These are phyloP conservation scores for Odobenus rosmarus DNA, from an alignment of 2,113 vertebrate genomes.

Conservation along the genomic window DNA sequence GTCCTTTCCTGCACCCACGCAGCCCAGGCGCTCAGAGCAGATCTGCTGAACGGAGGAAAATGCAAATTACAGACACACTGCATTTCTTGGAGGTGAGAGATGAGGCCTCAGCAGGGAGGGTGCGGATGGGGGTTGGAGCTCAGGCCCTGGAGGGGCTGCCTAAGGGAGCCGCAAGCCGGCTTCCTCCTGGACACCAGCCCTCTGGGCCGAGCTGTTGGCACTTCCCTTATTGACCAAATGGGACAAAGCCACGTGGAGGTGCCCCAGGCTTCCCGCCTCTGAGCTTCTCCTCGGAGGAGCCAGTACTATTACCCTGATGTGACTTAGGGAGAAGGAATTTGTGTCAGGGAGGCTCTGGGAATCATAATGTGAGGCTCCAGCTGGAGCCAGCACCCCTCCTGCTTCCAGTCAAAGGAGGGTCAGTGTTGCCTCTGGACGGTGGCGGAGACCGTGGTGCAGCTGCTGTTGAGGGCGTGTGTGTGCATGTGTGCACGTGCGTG, in stretches of 20 bases:
- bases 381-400: fast-evolving
- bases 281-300: background rate
- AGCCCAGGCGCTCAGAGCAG: background rate
- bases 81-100: fast-evolving
- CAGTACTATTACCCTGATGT: fast-evolving
- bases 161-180: background rate
- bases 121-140: fast-evolving
- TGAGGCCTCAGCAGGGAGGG: fast-evolving
- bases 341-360: background rate
- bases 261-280: background rate
- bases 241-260: background rate
- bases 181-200: too few species aligned
- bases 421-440: fast-evolving
- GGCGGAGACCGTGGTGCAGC: background rate
- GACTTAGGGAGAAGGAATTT: background rate
- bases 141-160: fast-evolving
- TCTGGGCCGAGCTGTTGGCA: too few species aligned
- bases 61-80: fast-evolving
- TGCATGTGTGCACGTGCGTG: fast-evolving
- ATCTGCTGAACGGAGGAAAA: background rate
- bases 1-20: background rate
- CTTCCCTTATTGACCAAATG: background rate
- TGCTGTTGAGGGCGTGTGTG: fast-evolving
- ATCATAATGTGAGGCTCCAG: fast-evolving
- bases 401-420: fast-evolving